Percentiles rank a stretch among this genome's conserved stretches.
Conservation (phyloP, 2,113 vertebrate species). For the Phaethon lepturus region DNA sequence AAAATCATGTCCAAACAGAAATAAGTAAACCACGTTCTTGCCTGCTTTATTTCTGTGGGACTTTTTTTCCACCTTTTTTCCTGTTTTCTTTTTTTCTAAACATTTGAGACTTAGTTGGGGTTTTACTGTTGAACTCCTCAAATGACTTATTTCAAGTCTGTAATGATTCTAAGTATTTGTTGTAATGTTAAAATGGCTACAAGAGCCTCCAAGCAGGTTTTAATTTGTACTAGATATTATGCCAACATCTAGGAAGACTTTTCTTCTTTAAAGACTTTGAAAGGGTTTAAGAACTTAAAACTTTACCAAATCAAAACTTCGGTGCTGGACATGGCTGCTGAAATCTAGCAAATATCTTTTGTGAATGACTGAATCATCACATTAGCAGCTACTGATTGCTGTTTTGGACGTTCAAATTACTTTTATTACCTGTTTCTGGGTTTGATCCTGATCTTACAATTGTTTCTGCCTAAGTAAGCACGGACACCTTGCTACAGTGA, state of each 20-base stretch:
- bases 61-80: accelerated
- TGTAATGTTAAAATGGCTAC: neutral
- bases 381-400: neutral
- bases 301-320: neutral
- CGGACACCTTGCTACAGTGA: neutral
- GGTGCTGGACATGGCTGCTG: neutral
- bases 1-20: constrained; percentile 36
- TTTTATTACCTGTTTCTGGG: neutral
- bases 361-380: neutral
- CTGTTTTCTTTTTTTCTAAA: neutral
- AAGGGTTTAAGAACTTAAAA: neutral
- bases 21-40: constrained; percentile 25
- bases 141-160: neutral
- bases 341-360: neutral
- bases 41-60: neutral
- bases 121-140: neutral
- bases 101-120: neutral
- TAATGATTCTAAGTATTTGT: neutral
- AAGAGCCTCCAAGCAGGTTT: neutral
- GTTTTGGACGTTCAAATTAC: neutral
- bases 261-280: neutral
- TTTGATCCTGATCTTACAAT: neutral
- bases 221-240: neutral
- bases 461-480: neutral
- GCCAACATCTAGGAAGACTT: neutral